phyloP scores from a whole-genome alignment of 2,113 vertebrate genomes.

The Stercorarius parasiticus region DNA sequence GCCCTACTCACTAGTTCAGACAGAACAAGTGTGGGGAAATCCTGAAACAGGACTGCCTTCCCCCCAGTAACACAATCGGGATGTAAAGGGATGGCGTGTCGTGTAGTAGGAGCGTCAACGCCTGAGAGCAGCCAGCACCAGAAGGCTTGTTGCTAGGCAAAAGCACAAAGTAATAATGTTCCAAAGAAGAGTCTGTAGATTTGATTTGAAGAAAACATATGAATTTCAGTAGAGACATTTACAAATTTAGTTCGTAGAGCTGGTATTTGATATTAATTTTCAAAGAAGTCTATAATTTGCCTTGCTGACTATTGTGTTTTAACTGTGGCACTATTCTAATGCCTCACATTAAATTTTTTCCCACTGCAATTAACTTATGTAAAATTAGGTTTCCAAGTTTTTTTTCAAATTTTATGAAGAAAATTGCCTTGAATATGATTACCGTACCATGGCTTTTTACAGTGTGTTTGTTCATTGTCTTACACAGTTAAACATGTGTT shows the following conservation, averaged over 20 bases:
- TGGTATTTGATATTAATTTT: background rate
- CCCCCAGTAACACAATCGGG: background rate
- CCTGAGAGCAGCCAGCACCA: background rate
- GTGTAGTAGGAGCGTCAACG: background rate
- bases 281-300: background rate
- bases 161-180: background rate
- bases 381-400: background rate
- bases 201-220: background rate
- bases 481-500: background rate
- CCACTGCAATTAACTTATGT: background rate
- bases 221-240: background rate
- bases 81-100: background rate
- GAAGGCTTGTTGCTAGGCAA: conserved; percentile 54
- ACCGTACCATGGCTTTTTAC: background rate
- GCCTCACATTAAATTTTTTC: background rate
- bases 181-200: background rate
- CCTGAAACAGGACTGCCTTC: background rate
- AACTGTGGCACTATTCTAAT: background rate
- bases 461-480: background rate
- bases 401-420: background rate
- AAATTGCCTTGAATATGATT: background rate
- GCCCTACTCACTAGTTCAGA: background rate
- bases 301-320: background rate
- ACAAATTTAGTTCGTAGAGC: background rate
- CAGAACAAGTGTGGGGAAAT: background rate